Evolutionary conservation across 2,113 vertebrate species (phyloP), one percentile per base, ranked within the genome.

Genomic region (Phocoena phocoena): DNA sequence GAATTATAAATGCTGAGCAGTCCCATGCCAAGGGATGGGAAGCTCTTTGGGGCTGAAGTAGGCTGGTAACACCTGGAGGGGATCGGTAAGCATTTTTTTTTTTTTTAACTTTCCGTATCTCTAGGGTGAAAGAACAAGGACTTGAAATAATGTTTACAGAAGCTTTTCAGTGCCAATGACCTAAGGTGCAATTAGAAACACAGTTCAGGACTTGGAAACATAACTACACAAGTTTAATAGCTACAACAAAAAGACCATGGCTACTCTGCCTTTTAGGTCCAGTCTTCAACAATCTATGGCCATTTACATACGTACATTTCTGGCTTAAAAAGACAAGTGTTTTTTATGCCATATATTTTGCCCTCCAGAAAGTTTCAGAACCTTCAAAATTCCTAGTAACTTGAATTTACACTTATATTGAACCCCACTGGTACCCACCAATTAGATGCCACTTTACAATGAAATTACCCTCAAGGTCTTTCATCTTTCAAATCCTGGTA

Each of bases 1-100:
- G 93, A 55, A 94, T 97, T 58, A 95, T 44, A 77, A 91, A 90
- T 65, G 65, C 41, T 0, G 31, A 88, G 84, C 20, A 21, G 86
- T 65, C 70, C 80, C 76, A 33, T 2, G 44, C 81, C 60, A 21
- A 53, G 73, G 53, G 89, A 68, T 38, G 31, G 79, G 77, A 65
- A 25, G 65, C 73, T 83, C 62, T 83, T 25, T 41, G 53, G 60
- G 60, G 55, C 58, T 41, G 17, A 65, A 18, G 53, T 10, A 68
- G n/a, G 28, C 58, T 65, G 53, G 65, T 36, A 79, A 77, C n/a
- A 68, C 47, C 87, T 44, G 47, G 36, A 83, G 68, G 85, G 13
- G 5, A 70, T 5, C 55, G 82, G n/a, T 68, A 58, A 90, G 68
- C 58, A 80, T 53, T 82, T 81, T 73, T 68, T 68, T 68, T 63